phyloP scores from a whole-genome alignment of 2,797 vertebrate species.

The Vireo griseus region DNA sequence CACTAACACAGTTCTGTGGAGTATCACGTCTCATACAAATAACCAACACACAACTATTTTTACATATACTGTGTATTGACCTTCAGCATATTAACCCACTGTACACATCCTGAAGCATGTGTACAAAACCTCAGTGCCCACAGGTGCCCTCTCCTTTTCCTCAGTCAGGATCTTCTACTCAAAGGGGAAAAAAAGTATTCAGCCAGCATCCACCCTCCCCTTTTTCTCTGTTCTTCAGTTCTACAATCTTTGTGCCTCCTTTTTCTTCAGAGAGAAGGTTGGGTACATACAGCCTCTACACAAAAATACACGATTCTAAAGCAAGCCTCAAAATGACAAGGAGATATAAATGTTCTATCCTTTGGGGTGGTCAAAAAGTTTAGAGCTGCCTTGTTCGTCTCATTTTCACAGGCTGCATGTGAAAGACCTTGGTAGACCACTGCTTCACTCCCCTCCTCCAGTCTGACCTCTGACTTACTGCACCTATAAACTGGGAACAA shows the following conservation, averaged over 20 bases:
- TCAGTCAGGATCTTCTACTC: not conserved
- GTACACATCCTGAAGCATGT: rapidly evolving
- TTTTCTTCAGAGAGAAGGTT: rapidly evolving
- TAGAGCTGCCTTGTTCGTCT: not conserved
- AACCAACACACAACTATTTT: not conserved
- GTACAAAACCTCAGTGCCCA: not conserved
- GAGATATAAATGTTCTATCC: not conserved
- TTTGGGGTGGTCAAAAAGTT: not conserved
- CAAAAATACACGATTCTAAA: not conserved
- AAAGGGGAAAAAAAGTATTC: not conserved
- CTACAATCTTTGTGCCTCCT: not conserved
- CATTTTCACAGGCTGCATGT: not conserved
- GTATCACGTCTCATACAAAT: not conserved
- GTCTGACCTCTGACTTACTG: not conserved
- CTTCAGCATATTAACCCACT: not conserved
- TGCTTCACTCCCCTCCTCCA: not conserved
- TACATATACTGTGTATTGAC: not conserved
- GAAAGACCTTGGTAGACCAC: not conserved
- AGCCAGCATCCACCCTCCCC: not conserved
- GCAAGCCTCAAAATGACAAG: not conserved
- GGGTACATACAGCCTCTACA: not conserved
- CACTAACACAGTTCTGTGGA: not conserved
- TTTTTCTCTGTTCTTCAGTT: not conserved
- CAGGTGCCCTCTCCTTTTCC: not conserved
- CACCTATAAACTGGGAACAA: not conserved